Conservation (phyloP, 2,888 invertebrate genomes). For the Netelia fuscicornis region DNA sequence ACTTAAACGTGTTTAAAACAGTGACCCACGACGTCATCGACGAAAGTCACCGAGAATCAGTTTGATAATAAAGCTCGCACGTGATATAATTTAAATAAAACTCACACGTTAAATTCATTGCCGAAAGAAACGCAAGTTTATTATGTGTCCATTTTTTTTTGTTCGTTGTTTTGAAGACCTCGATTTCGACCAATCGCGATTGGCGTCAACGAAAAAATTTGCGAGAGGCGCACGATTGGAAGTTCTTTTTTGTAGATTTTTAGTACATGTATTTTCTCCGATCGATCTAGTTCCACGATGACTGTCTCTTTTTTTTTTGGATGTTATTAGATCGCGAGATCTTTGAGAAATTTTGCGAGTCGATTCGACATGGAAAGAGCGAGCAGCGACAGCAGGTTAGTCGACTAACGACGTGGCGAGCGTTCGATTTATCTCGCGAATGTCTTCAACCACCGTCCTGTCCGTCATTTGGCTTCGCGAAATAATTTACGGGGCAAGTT, state of each 20-base stretch:
- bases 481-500: conserved; percentile 67
- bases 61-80: conserved; percentile 20
- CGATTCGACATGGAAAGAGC: neutral
- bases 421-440: conserved; percentile 36
- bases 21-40: conserved; percentile 10
- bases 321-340: neutral
- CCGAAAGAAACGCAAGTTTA: conserved; percentile 34
- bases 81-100: conserved; percentile 33
- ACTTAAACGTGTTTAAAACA: neutral
- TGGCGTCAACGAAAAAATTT: conserved; percentile 5
- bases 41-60: conserved; percentile 33
- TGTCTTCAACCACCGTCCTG: conserved; percentile 43
- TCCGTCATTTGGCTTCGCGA: conserved; percentile 28
- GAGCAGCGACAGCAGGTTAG: conserved; percentile 54
- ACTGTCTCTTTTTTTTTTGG: conserved; percentile 1
- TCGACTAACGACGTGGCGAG: conserved; percentile 47
- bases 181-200: conserved; percentile 51
- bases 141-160: conserved; percentile 20
- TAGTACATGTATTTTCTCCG: conserved; percentile 7
- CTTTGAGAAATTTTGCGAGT: neutral
- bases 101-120: neutral
- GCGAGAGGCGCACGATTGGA: neutral
- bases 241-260: conserved; percentile 4
- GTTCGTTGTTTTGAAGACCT: conserved; percentile 52
- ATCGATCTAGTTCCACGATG: neutral